Evolutionary conservation across 1,140 invertebrate genomes (phyloP), one percentile per base, ranked within the genome.

Genomic region (Andrena cerasifolii): DNA sequence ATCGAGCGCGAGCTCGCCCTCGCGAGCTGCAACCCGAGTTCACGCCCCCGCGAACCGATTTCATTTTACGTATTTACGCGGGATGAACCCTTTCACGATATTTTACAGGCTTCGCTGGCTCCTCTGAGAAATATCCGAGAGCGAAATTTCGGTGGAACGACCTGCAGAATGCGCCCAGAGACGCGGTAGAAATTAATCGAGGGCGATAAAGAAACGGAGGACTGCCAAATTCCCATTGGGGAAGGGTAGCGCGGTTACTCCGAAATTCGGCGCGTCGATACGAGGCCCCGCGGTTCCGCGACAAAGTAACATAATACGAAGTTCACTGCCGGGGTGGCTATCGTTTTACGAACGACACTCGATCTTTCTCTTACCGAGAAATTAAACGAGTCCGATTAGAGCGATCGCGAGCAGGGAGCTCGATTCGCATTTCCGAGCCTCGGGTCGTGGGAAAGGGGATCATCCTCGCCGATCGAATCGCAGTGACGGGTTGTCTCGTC

Each of bases 361-460:
- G 80, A 84, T 84, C 82, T 79, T 49, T 83, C 75, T 75, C 53
- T 45, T 83, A 75, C 80, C 59, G 56, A 79, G 82, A 84, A 84
- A 83, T 75, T 53, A 59, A 83, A 83, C 51, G 71, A 61, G 54
- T 63, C 45, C 68, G 82, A 82, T 83, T 82, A 84, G 78, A 73
- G 62, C 21, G 81, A 72, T 76, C 58, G 51, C 51, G 66, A 14
- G 33, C 18, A 56, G 36, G n/a, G n/a, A 54, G 68, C 75, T 74
- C 45, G 80, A 83, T 75, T 79, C 70, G 66, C 53, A 24, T 79
- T 78, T 72, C 71, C 59, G 53, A 14, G 7, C 24, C n/a, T 33
- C 16, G 6, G 21, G 8, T 53, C 51, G 70, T 53, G 78, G 33
- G 53, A 80, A 77, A 43, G 6, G 43, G 45, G 10, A 43, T 7